Conservation (phyloP, 2,113 vertebrate species). For the Archilochus colubris region DNA sequence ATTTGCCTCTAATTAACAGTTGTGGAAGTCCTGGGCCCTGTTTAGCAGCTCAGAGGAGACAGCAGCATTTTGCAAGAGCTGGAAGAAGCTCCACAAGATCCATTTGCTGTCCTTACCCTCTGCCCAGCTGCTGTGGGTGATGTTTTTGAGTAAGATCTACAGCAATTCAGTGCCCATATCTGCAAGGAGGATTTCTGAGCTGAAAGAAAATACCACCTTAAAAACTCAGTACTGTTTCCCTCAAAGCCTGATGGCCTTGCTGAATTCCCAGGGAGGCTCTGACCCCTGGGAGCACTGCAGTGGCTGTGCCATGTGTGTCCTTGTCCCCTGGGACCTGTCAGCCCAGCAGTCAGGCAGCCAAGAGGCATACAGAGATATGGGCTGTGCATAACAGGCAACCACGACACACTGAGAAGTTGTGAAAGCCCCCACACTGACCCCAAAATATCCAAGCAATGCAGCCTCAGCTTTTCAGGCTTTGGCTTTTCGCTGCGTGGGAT, state of each 20-base stretch:
- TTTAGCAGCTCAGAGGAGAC: background rate
- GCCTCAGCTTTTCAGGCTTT: rapidly evolving
- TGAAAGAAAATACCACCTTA: background rate
- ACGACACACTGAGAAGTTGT: rapidly evolving
- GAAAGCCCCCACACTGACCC: rapidly evolving
- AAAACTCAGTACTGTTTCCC: background rate
- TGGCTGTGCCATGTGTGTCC: background rate
- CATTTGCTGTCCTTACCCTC: rapidly evolving
- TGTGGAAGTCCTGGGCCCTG: background rate
- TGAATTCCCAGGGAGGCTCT: background rate
- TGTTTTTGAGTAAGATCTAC: rapidly evolving
- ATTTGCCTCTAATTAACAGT: slow-evolving; percentile 31
- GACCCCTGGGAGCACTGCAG: rapidly evolving
- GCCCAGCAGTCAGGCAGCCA: background rate
- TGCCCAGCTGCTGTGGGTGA: rapidly evolving
- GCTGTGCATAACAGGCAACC: background rate
- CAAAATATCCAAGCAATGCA: background rate
- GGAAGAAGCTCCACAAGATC: rapidly evolving
- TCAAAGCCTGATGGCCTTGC: background rate
- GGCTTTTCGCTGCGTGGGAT: background rate
- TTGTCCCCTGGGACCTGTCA: background rate
- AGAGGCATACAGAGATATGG: background rate
- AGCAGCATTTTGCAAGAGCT: background rate
- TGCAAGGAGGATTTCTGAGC: background rate
- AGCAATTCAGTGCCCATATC: background rate